Percentiles rank a stretch among this genome's conserved stretches.
These are phyloP conservation scores for Arbacia lixula DNA, from an alignment of 53 echinoderm and acorn worm species.

Conservation along the genomic window DNA sequence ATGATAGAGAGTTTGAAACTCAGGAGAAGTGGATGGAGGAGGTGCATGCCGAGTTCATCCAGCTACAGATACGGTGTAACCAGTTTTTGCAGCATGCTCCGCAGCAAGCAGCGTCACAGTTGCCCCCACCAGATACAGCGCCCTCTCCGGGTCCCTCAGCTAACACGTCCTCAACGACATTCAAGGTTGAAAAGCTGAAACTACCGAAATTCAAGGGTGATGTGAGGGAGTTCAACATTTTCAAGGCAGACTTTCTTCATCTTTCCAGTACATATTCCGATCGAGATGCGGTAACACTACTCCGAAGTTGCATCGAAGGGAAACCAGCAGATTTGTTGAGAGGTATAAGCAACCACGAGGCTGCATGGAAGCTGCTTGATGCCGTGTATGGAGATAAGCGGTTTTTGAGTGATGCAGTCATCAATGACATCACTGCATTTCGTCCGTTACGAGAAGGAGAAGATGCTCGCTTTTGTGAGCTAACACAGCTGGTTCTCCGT, in stretches of 20 bases:
- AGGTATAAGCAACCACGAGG: conserved; percentile 24
- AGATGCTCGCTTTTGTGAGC: conserved; percentile 56
- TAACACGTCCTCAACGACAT: neutral
- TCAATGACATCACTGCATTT: conserved; percentile 51
- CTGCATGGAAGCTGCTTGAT: conserved; percentile 49
- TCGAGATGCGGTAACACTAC: conserved; percentile 7
- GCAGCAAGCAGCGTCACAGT: neutral
- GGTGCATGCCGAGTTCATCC: neutral
- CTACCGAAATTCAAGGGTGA: conserved; percentile 33
- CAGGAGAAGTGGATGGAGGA: conserved; percentile 36
- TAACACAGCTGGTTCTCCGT: conserved; percentile 42
- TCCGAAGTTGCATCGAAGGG: conserved; percentile 25
- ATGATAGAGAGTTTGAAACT: neutral
- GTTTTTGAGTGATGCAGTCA: conserved; percentile 50
- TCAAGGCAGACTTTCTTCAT: conserved; percentile 22
- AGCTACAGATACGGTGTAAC: neutral
- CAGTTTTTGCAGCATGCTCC: neutral
- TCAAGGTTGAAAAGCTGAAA: conserved; percentile 35
- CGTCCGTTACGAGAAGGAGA: conserved; percentile 53
- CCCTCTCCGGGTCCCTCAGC: neutral
- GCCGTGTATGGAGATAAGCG: conserved; percentile 59
- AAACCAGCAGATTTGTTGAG: conserved; percentile 20
- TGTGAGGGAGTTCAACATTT: conserved; percentile 16
- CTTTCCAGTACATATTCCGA: neutral
- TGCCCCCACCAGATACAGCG: neutral